Evolutionary conservation across 2,797 vertebrate species (phyloP).

Genomic region (Rhinoraja longicauda): DNA sequence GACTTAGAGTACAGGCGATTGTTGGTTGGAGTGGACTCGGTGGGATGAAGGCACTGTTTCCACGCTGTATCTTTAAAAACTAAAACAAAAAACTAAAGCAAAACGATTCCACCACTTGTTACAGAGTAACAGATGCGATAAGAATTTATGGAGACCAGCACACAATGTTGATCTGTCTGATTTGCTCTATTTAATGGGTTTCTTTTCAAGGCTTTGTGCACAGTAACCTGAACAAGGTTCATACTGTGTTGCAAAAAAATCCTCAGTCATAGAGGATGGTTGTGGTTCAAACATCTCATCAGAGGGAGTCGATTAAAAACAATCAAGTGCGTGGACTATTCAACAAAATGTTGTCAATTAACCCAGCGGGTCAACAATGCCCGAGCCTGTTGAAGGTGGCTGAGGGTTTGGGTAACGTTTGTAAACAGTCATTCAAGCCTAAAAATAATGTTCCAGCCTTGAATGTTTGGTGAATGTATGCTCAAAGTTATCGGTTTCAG

Average conservation of each 20-base stretch:
- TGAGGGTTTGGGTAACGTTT: neutral
- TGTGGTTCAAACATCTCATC: neutral
- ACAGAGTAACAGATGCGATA: too few species aligned
- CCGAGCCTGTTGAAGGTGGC: neutral
- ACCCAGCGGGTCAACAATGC: neutral
- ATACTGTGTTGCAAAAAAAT: too few species aligned
- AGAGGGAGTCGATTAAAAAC: neutral
- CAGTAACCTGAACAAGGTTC: neutral
- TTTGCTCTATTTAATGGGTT: neutral
- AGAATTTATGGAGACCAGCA: neutral
- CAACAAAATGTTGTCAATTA: neutral
- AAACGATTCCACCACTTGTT: too few species aligned
- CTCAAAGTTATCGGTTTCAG: neutral
- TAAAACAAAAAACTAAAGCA: too few species aligned
- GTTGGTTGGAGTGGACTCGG: too few species aligned
- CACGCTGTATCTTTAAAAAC: too few species aligned
- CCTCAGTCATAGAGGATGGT: neutral
- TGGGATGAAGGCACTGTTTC: too few species aligned
- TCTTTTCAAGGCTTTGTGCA: neutral
- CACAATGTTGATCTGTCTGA: neutral
- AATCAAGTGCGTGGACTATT: neutral
- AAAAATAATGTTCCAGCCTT: neutral
- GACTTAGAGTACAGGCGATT: too few species aligned
- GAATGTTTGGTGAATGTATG: neutral
- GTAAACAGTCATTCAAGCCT: neutral